Evolutionary conservation across 2,888 invertebrate genomes (phyloP).

Genomic region (Torymus tubicola): DNA sequence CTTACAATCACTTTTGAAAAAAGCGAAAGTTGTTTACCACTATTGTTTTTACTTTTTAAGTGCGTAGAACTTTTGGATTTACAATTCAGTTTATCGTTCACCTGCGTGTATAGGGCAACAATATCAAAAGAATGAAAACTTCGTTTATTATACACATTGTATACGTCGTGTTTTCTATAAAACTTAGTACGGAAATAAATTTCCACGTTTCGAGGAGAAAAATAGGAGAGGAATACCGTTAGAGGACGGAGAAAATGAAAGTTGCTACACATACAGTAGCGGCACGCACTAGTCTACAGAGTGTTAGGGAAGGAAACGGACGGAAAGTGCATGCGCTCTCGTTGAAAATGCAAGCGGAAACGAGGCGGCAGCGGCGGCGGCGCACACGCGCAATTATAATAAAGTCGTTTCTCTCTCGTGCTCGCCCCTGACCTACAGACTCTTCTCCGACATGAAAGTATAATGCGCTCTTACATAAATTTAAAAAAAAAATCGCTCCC

Average conservation of each 20-base stretch:
- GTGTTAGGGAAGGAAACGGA: neutral
- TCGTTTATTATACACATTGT: too few species aligned
- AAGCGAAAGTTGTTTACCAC: too few species aligned
- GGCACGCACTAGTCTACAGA: neutral
- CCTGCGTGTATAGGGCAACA: too few species aligned
- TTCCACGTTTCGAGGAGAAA: neutral
- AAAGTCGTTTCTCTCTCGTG: conserved; percentile 19
- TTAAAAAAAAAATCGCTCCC: too few species aligned
- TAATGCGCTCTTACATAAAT: too few species aligned
- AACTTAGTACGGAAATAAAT: neutral
- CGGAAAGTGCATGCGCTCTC: conserved; percentile 25
- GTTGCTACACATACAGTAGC: neutral
- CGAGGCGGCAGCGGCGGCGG: neutral
- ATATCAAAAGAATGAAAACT: too few species aligned
- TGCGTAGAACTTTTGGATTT: too few species aligned
- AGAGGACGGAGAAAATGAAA: conserved; percentile 29
- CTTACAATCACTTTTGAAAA: too few species aligned
- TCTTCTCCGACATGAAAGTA: neutral
- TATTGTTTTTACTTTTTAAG: too few species aligned
- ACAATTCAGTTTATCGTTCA: too few species aligned
- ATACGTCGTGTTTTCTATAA: neutral
- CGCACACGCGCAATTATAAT: conserved; percentile 20
- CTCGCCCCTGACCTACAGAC: conserved; percentile 32
- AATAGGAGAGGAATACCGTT: neutral
- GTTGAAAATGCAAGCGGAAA: conserved; percentile 42